Evolutionary conservation across 2,797 vertebrate species (phyloP).

Genomic region (Rhincodon typus): DNA sequence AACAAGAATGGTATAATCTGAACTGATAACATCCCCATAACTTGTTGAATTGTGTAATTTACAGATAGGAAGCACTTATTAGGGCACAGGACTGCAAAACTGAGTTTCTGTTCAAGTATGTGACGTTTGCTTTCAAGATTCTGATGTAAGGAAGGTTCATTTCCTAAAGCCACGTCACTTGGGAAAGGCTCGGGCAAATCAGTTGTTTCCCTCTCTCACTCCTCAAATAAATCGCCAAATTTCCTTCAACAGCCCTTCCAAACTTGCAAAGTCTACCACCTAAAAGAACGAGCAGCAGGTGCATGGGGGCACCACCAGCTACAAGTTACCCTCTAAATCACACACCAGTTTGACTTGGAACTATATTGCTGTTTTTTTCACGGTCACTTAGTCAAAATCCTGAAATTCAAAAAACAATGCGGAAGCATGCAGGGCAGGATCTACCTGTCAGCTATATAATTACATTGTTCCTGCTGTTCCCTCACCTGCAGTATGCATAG

Average conservation of each 20-base stretch:
- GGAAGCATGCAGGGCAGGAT: not conserved
- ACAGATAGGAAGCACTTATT: too few relatives aligned
- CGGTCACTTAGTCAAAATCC: too few relatives aligned
- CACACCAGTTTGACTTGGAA: too few relatives aligned
- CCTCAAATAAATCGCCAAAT: not conserved
- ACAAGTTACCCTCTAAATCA: too few relatives aligned
- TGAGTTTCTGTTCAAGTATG: not conserved
- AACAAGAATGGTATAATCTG: not conserved
- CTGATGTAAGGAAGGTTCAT: not conserved
- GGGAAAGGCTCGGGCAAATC: not conserved
- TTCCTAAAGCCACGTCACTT: not conserved
- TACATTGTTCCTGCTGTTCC: not conserved
- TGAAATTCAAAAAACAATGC: not conserved
- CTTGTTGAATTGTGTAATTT: not conserved
- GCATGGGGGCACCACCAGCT: too few relatives aligned
- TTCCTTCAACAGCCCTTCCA: too few relatives aligned
- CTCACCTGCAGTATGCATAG: not conserved
- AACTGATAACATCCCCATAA: not conserved
- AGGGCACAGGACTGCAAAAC: not conserved
- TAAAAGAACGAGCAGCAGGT: too few relatives aligned
- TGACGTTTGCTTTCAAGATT: not conserved
- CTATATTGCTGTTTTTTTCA: too few relatives aligned
- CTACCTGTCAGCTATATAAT: not conserved
- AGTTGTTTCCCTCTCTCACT: not conserved
- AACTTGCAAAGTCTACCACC: too few relatives aligned